Evolutionary conservation across 2,113 vertebrate species (phyloP).

Genomic region (Condylura cristata): DNA sequence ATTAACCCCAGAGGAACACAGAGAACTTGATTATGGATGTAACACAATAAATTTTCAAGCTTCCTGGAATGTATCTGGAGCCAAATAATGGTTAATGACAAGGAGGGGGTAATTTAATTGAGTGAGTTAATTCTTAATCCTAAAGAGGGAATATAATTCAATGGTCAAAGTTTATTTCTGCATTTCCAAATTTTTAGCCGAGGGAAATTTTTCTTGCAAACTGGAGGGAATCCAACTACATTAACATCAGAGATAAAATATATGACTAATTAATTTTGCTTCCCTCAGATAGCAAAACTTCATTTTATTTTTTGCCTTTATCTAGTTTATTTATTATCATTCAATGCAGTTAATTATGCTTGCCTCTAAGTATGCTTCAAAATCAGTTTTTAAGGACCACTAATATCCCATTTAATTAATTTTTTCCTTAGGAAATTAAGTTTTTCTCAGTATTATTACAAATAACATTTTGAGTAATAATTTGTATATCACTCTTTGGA

Average conservation of each 20-base stretch:
- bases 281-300: neutral
- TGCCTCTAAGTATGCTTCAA: neutral
- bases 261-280: neutral
- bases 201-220: too few species aligned
- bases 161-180: too few species aligned
- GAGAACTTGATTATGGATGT: too few species aligned
- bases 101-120: too few species aligned
- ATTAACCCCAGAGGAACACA: too few species aligned
- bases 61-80: too few species aligned
- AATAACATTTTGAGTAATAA: slow-evolving; percentile 3
- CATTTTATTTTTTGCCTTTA: slow-evolving; percentile 11
- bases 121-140: too few species aligned
- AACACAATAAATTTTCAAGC: too few species aligned
- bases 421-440: slow-evolving; percentile 14
- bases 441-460: slow-evolving; percentile 9
- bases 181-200: too few species aligned
- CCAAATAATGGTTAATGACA: too few species aligned
- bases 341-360: neutral
- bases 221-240: too few species aligned
- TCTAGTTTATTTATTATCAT: neutral
- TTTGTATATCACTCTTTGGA: neutral
- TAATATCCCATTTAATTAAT: neutral
- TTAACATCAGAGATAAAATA: neutral
- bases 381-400: neutral
- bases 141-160: too few species aligned